phyloP scores from a whole-genome alignment of 2,797 vertebrate species.

The Characodon lateralis region DNA sequence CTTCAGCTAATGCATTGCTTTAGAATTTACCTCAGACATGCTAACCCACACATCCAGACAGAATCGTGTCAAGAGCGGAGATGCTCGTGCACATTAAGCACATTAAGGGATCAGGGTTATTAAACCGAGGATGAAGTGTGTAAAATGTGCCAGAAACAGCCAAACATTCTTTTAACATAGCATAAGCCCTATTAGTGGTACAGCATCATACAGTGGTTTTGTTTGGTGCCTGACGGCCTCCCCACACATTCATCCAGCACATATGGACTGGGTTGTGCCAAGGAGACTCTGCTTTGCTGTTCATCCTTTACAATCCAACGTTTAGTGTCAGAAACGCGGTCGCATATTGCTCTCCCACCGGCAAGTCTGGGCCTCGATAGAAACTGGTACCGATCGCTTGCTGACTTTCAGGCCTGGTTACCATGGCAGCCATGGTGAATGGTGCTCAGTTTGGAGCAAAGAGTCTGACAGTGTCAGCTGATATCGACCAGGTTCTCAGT shows the following conservation, averaged over 20 bases:
- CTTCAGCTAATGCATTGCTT: conserved; percentile 62
- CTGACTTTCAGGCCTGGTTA: conserved; percentile 83
- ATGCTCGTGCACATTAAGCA: conserved; percentile 71
- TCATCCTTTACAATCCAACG: conserved; percentile 57
- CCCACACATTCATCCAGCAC: conserved; percentile 53
- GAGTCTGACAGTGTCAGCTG: conserved; percentile 81
- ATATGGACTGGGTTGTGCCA: conserved; percentile 62
- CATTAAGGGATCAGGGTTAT: conserved; percentile 78
- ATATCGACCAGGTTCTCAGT: conserved; percentile 76
- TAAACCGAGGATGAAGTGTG: conserved; percentile 70
- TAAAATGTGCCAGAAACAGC: conserved; percentile 69
- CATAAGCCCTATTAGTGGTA: conserved; percentile 46
- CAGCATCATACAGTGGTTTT: conserved; percentile 61
- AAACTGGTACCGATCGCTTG: conserved; percentile 84
- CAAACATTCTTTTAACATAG: conserved; percentile 68
- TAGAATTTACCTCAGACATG: conserved; percentile 67
- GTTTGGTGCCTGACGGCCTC: conserved; percentile 43
- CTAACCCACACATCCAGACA: conserved; percentile 73
- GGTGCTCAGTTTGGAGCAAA: conserved; percentile 80
- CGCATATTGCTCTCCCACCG: conserved; percentile 78
- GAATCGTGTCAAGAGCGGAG: conserved; percentile 57
- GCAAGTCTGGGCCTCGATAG: conserved; percentile 80
- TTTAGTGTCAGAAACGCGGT: conserved; percentile 57
- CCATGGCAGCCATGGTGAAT: conserved; percentile 86
- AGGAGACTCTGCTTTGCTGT: conserved; percentile 44